Conservation (phyloP, 2,888 invertebrate species). For the Glaucopsyche alexis region DNA sequence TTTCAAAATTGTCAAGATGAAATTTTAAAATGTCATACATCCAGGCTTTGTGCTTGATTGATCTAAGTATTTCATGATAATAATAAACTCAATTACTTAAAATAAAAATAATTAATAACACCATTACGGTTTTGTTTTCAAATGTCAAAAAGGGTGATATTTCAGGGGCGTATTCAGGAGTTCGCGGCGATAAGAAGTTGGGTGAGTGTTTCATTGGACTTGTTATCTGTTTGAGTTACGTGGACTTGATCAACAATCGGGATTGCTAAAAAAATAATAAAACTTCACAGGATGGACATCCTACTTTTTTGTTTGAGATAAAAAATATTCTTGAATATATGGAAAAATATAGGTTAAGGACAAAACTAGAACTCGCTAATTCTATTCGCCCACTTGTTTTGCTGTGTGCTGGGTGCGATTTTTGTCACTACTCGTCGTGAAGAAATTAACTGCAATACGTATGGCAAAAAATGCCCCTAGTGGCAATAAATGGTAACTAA, state of each 20-base stretch:
- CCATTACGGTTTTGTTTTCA: slow-evolving; percentile 49
- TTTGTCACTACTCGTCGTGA: too few species aligned
- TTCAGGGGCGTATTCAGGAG: slow-evolving; percentile 59
- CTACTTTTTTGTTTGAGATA: slow-evolving; percentile 8
- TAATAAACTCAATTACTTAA: background rate
- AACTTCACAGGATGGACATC: slow-evolving; percentile 5
- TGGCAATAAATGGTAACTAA: too few species aligned
- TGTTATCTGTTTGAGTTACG: slow-evolving; percentile 60
- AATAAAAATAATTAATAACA: background rate
- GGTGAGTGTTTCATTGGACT: slow-evolving; percentile 67
- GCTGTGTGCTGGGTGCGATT: too few species aligned
- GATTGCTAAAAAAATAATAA: slow-evolving; percentile 25
- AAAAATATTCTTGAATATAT: background rate
- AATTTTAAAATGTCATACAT: too few species aligned
- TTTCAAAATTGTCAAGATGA: too few species aligned
- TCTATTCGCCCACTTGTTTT: background rate
- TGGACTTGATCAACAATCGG: slow-evolving; percentile 29
- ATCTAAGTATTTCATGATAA: background rate
- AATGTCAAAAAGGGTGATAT: slow-evolving; percentile 66
- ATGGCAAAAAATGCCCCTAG: too few species aligned
- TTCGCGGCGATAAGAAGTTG: slow-evolving; percentile 60
- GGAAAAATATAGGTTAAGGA: too few species aligned
- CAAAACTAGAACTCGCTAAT: too few species aligned
- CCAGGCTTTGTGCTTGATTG: too few species aligned
- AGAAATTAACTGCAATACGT: too few species aligned